These are phyloP conservation scores for Lophochroa leadbeateri DNA, from an alignment of 2,113 vertebrate species.

Conservation along the genomic window DNA sequence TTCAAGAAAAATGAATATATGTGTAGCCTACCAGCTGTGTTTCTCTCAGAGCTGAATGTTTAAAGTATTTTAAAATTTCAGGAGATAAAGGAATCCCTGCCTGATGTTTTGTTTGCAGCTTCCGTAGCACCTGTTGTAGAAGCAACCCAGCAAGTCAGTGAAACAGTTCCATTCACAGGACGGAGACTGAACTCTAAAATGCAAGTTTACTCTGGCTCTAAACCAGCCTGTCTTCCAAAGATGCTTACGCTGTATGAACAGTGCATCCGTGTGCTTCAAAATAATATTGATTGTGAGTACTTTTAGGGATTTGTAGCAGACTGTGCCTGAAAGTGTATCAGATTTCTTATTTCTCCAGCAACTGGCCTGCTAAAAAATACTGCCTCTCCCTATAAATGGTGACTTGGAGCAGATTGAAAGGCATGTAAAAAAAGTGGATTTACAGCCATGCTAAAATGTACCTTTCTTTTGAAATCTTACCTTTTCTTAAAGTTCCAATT, in stretches of 20 bases:
- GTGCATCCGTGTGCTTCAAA: conserved; percentile 87
- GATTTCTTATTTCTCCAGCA: not conserved
- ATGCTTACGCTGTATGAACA: conserved; percentile 88
- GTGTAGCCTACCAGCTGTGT: not conserved
- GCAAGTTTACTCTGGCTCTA: conserved; percentile 89
- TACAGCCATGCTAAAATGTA: not conserved
- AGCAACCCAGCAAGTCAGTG: conserved; percentile 2
- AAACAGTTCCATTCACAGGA: conserved; percentile 78
- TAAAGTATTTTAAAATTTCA: not conserved
- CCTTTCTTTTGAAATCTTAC: not conserved
- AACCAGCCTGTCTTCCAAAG: conserved; percentile 76
- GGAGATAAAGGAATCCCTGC: not conserved
- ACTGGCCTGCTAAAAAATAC: not conserved
- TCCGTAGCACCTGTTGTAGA: not conserved
- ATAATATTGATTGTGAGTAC: conserved; percentile 88
- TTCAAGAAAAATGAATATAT: not conserved
- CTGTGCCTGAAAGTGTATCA: not conserved
- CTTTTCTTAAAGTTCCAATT: not conserved
- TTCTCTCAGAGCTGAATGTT: not conserved
- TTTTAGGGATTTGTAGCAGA: not conserved
- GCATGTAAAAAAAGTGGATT: not conserved
- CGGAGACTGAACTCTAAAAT: conserved; percentile 86
- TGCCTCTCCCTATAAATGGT: not conserved
- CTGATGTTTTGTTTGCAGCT: not conserved
- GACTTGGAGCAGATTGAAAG: not conserved